A percentile compares a stretch with the other conserved stretches of the same genome.
These are phyloP conservation scores for Chionomys nivalis DNA, from an alignment of 2,113 vertebrate species.

Conservation along the genomic window DNA sequence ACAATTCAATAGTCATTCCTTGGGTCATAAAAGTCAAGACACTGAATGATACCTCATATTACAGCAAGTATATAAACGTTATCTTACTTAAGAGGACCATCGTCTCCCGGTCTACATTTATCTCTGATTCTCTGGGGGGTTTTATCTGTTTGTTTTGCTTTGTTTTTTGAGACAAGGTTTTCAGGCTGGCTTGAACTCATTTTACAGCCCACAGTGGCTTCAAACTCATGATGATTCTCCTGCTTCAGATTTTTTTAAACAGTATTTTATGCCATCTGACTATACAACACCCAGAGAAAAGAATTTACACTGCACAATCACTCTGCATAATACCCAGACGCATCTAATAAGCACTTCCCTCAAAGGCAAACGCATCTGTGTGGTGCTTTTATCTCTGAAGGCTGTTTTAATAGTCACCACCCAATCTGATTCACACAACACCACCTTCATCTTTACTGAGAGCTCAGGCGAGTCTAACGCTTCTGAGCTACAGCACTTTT, in stretches of 20 bases:
- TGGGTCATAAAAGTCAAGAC: neutral
- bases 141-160: neutral
- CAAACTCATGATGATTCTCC: neutral
- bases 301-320: neutral
- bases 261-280: constrained; percentile 4
- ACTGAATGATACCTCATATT: neutral
- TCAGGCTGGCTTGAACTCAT: neutral
- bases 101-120: neutral
- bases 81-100: neutral
- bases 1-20: neutral
- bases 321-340: constrained; percentile 36
- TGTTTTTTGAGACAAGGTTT: neutral
- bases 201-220: neutral
- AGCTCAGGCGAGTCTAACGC: neutral
- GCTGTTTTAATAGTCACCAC: neutral
- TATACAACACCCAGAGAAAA: constrained; percentile 31
- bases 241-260: neutral
- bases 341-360: constrained; percentile 61
- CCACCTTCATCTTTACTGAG: neutral
- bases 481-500: neutral
- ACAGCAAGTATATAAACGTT: neutral
- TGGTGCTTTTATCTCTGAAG: neutral
- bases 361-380: constrained; percentile 46
- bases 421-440: neutral
- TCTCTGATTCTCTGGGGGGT: neutral